These are phyloP conservation scores for Phataginus tetradactyla DNA, from an alignment of 2,797 vertebrate species.

Conservation along the genomic window DNA sequence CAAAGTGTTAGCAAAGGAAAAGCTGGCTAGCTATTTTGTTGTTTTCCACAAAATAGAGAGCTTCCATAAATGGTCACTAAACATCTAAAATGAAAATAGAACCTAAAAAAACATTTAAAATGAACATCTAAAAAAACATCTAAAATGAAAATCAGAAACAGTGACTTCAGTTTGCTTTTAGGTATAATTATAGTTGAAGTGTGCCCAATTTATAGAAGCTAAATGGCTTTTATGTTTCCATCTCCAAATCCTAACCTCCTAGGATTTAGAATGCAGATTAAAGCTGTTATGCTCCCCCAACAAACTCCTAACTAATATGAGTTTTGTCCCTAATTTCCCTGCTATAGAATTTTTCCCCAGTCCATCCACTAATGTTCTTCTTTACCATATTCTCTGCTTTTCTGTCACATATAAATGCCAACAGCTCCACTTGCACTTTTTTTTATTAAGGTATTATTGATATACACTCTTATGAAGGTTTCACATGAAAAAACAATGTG, in stretches of 20 bases:
- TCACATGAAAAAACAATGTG: too few relatives aligned
- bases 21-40: neutral
- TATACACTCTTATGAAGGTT: too few relatives aligned
- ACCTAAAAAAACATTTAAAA: neutral
- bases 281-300: neutral
- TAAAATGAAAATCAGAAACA: neutral
- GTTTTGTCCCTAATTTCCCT: neutral
- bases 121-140: neutral
- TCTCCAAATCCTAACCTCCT: neutral
- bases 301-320: neutral
- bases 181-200: neutral
- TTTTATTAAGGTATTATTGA: too few relatives aligned
- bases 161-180: neutral
- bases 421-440: neutral
- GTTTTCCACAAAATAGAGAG: neutral
- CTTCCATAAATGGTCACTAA: neutral
- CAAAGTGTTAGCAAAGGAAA: neutral
- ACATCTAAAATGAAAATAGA: neutral
- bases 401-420: neutral
- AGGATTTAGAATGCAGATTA: neutral
- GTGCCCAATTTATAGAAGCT: neutral
- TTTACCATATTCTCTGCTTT: neutral
- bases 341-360: neutral
- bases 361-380: neutral
- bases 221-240: neutral